Base-by-base conservation (phyloP, 2,113 vertebrate species). In the Rhea pennata region DNA sequence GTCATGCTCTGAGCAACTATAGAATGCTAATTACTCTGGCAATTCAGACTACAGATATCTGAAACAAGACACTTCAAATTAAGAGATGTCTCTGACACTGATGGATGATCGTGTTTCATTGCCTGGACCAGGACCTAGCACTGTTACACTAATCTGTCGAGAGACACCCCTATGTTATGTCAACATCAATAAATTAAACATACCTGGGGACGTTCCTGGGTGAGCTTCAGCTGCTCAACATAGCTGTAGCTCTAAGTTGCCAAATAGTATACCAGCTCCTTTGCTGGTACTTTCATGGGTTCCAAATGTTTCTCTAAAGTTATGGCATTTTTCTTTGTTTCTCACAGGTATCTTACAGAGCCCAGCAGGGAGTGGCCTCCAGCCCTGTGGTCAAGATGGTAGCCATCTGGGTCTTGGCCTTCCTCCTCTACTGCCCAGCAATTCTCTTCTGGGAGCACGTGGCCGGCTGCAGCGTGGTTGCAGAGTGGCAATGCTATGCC, bases 371-470 rank as follows among this genome's bases (percentile, higher is more conserved):
- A 77, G 97, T 98, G 77, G 97, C 94, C 2, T 84, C 94, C 77
- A 98, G 89, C 79, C 98, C 98, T 16, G 94, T 99, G 53, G 12
- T 97, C 42, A 98, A 98, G 97, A 99, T 99, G 98, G 92, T 98
- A 81, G 97, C 97, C 0, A 98, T 99, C 48, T 99, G 99, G 99
- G 95, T 98, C 78, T 67, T 98, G 39, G 98, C 99, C 29, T 99
- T 99, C 86, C 98, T 99, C 53, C 98, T 99, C 61, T 99, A 99
- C 26, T 98, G 98, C 70, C 99, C 99, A 0, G 97, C 99, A 39
- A 98, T 99, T 87, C 97, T 99, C 87, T 96, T 98, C 84, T 98
- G 98, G 98, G 98, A 98, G 92, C 22, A 54, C 0, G 51, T 98
- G 48, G 10, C 13, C 0, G 90, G 92, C 59, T n/a, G 71, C 12